These are phyloP conservation scores for Actinemys pallida DNA, from an alignment of 2,113 vertebrate genomes.

Conservation along the genomic window DNA sequence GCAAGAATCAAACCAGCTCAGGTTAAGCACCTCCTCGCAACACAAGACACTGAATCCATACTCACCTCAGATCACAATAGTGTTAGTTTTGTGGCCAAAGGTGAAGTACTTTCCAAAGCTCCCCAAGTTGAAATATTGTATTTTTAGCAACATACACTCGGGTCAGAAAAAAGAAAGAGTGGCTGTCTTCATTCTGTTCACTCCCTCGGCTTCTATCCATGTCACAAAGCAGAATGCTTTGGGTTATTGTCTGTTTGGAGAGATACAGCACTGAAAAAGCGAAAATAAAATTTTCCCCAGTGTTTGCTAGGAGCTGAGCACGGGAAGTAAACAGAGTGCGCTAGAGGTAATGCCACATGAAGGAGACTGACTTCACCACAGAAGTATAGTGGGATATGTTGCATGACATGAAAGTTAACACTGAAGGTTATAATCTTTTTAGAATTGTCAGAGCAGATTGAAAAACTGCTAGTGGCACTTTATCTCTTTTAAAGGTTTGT, in stretches of 20 bases:
- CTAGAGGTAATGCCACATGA: background rate
- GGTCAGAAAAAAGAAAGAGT: background rate
- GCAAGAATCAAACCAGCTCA: background rate
- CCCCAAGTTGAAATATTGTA: background rate
- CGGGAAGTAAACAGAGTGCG: rapidly evolving
- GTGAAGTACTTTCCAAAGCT: background rate
- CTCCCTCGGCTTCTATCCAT: background rate
- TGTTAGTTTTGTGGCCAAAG: background rate
- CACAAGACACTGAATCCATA: background rate
- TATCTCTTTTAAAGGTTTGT: background rate
- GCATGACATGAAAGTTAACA: background rate
- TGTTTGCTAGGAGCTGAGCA: background rate
- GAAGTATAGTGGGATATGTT: background rate
- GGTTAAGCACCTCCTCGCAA: background rate
- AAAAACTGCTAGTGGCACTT: background rate
- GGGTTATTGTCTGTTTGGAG: background rate
- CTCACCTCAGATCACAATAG: background rate
- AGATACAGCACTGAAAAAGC: too few relatives aligned
- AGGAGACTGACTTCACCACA: rapidly evolving
- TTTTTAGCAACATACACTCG: background rate
- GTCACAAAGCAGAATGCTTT: background rate
- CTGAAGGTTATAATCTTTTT: background rate
- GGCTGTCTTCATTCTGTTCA: background rate
- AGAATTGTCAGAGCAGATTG: background rate
- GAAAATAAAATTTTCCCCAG: background rate